Base-by-base conservation (phyloP, 1,140 invertebrate species). In the Papilio aristodemus region DNA sequence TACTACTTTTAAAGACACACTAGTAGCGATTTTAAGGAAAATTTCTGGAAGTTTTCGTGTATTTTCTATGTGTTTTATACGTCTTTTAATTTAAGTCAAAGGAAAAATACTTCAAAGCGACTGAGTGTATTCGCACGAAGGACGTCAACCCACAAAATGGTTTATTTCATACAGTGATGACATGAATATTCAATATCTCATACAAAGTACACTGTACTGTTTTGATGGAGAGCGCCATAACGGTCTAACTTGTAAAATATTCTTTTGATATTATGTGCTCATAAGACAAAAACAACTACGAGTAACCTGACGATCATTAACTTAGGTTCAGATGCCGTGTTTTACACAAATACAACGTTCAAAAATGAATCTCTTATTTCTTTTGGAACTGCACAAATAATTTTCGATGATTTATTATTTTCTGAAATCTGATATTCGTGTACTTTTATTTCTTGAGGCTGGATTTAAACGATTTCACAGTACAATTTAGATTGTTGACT, bases 81-180 rank as follows among this genome's bases (percentile, higher is more conserved):
- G 19, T 50, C 17, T 50, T 43, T 43, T n/a, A 41, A 41, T 41
- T 13, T 66, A 66, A 25, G 39, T 66, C 32, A 25, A 46, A 50
- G n/a, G 25, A 66, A 39, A 46, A 64, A 66, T 32, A 66, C 39
- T 66, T 66, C 63, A 66, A 66, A 66, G 63, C 27, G 27, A 8
- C 27, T 32, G 11, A 32, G 22, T 32, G 62, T 64, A 38, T 64
- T 64, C 41, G 39, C 62, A 50, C 17, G 22, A 64, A 66, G 63
- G 63, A 66, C 63, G 22, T 32, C 27, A 46, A 66, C 63, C 41
- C 41, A 14, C 41, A 66, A 66, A 50, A 50, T 66, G 41, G 41
- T 50, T 50, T 66, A 66, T 50, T 50, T 66, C 43, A 66, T 50
- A 66, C 63, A 66, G 41, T 50, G 50, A 66, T 66, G 43, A 66